Evolutionary conservation across 2,797 vertebrate genomes (phyloP).

Genomic region (Sebastes vulpes): DNA sequence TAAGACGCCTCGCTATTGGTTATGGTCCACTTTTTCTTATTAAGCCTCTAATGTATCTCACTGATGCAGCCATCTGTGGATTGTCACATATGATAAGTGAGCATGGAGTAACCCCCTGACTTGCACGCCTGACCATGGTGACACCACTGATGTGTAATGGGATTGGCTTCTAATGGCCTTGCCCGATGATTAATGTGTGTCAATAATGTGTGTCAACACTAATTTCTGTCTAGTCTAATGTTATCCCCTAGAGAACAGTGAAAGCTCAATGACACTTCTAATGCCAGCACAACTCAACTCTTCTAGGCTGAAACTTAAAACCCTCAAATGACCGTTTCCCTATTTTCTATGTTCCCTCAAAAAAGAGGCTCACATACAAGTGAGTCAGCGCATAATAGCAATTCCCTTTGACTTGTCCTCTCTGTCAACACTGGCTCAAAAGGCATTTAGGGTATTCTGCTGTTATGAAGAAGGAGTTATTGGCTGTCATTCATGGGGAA

Average conservation of each 20-base stretch:
- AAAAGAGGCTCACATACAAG: not conserved
- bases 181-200: constrained; percentile 54
- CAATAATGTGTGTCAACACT: constrained; percentile 32
- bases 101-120: constrained; percentile 37
- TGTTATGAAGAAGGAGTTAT: constrained; percentile 25
- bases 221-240: constrained; percentile 20
- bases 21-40: constrained; percentile 11
- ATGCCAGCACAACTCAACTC: not conserved
- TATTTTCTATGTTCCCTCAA: not conserved
- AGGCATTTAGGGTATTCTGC: constrained; percentile 20
- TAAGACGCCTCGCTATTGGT: not conserved
- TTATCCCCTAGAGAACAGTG: not conserved
- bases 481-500: not conserved
- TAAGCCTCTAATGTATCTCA: constrained; percentile 36
- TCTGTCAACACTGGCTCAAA: constrained; percentile 25
- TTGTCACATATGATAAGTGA: constrained; percentile 60
- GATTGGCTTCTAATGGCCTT: constrained; percentile 56
- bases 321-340: not conserved
- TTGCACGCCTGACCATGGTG: not conserved
- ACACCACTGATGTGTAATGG: constrained; percentile 43
- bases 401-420: not conserved
- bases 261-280: not conserved
- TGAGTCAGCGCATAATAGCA: not conserved
- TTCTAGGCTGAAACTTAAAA: not conserved
- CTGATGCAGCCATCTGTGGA: constrained; percentile 44